Evolutionary conservation across 2,113 vertebrate genomes (phyloP).

Genomic region (Vanacampus margaritifer): DNA sequence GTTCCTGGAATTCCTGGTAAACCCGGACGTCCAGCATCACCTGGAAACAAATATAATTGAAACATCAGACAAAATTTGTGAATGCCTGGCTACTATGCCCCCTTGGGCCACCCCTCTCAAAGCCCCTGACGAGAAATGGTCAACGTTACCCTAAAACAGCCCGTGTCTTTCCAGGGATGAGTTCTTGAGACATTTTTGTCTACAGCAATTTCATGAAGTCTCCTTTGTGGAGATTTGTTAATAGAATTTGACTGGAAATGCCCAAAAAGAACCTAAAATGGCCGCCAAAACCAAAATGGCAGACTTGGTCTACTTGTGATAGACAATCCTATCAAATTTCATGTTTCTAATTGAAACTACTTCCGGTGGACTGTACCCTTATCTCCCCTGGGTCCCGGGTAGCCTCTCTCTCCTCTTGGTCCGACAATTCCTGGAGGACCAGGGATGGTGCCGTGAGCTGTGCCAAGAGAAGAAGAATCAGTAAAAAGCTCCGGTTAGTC

Average conservation of each 20-base stretch:
- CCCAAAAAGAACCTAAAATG: no score
- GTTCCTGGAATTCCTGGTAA: constrained; percentile 67
- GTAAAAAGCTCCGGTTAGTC: background rate
- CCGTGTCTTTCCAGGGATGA: background rate
- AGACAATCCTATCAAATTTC: background rate
- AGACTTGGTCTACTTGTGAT: no score
- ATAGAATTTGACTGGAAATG: no score
- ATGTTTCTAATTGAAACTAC: background rate
- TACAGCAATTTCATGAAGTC: no score
- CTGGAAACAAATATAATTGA: constrained; percentile 55
- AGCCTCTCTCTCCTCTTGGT: constrained; percentile 82
- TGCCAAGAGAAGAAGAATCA: constrained; percentile 16
- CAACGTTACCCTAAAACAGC: background rate
- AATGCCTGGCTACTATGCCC: no score
- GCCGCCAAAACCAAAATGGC: no score
- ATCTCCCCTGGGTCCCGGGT: constrained; percentile 86
- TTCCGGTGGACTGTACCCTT: constrained; percentile 32
- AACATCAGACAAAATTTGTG: constrained; percentile 6
- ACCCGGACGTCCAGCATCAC: constrained; percentile 75
- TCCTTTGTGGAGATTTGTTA: no score
- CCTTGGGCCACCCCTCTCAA: no score
- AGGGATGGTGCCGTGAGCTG: constrained; percentile 84
- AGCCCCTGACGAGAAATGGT: no score
- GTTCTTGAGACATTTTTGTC: no score
- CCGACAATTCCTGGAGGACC: constrained; percentile 79